A percentile compares a stretch with the other conserved stretches of the same genome.
phyloP scores from a whole-genome alignment of 2,113 vertebrate species.

The Ailurus styani region DNA sequence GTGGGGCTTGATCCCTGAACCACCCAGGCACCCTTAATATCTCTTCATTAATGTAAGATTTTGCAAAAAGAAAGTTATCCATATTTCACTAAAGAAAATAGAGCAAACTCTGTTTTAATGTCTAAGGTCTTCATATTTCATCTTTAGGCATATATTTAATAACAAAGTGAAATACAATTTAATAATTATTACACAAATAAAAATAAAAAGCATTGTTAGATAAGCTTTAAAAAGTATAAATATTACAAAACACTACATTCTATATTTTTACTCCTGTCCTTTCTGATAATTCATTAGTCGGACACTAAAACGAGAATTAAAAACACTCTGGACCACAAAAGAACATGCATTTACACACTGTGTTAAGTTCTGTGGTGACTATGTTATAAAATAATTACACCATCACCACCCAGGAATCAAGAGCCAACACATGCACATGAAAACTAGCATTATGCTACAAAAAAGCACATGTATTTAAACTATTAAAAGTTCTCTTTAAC shows the following conservation, averaged over 20 bases:
- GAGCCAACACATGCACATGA: not conserved
- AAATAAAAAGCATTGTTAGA: not conserved
- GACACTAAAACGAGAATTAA: not conserved
- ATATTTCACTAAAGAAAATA: not conserved
- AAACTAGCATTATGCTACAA: not conserved
- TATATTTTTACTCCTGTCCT: not conserved
- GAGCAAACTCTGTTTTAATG: not conserved
- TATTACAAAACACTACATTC: not conserved
- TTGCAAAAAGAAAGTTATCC: not conserved
- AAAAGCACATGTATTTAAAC: not conserved
- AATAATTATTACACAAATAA: not conserved
- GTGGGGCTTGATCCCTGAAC: too few species aligned
- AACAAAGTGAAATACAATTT: not conserved
- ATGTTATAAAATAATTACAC: not conserved
- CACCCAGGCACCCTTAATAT: not conserved
- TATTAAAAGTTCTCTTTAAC: not conserved
- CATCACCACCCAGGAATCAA: not conserved
- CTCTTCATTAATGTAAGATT: not conserved
- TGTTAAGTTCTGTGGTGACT: not conserved
- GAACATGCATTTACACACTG: not conserved
- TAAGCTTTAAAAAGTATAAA: not conserved
- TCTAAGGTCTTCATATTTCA: not conserved
- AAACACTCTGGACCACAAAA: not conserved
- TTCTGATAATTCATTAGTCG: not conserved
- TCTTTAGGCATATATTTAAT: not conserved